Conservation (phyloP, 2,797 vertebrate species). For the Amphiprion clarkii region DNA sequence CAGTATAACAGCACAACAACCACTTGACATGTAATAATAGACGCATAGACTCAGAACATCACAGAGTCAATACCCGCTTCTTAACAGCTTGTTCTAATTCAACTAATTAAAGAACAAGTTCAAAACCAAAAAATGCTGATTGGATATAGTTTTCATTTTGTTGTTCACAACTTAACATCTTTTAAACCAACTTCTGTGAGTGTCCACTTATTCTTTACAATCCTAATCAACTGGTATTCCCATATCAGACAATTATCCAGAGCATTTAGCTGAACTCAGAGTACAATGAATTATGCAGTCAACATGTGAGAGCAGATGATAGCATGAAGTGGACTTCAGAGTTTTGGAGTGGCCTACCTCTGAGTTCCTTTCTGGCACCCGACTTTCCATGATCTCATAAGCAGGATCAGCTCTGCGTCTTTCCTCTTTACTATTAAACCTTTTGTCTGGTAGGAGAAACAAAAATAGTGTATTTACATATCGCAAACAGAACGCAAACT, state of each 20-base stretch:
- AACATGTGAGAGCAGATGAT: constrained; percentile 53
- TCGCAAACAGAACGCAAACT: constrained; percentile 13
- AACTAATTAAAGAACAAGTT: no score
- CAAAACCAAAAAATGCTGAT: no score
- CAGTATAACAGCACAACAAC: no score
- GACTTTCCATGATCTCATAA: constrained; percentile 83
- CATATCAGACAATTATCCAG: neutral
- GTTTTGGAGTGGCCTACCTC: constrained; percentile 77
- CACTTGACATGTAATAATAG: no score
- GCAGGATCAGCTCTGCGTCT: constrained; percentile 72
- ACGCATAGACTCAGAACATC: no score
- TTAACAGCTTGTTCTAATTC: no score
- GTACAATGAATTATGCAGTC: constrained; percentile 29
- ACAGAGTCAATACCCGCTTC: no score
- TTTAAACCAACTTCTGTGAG: neutral
- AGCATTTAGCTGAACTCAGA: constrained; percentile 14
- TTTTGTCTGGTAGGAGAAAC: constrained; percentile 77
- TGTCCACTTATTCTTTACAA: constrained; percentile 11
- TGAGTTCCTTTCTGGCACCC: constrained; percentile 71
- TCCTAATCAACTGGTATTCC: constrained; percentile 5
- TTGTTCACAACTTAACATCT: neutral
- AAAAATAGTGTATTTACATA: constrained; percentile 26
- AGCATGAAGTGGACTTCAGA: constrained; percentile 51
- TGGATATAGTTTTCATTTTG: no score
- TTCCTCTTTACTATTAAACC: constrained; percentile 71